Percentiles rank a stretch among this genome's conserved stretches.
These are phyloP conservation scores for Diplazon laetatorius DNA, from an alignment of 2,888 invertebrate genomes.

Conservation along the genomic window DNA sequence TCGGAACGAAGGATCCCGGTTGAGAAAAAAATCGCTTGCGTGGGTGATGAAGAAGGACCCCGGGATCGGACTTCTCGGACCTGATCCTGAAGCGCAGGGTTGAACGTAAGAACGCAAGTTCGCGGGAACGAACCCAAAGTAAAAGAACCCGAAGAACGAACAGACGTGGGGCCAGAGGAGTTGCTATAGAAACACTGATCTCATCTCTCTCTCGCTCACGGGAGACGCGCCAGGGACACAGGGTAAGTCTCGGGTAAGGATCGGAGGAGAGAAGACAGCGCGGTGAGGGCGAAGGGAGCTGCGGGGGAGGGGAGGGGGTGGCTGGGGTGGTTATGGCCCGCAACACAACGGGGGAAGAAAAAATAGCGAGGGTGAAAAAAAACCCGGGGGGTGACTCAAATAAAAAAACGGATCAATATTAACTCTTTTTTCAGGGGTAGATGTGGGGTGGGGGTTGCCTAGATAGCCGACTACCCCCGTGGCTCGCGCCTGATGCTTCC, in stretches of 20 bases:
- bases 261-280: constrained; percentile 34
- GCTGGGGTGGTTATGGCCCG: constrained; percentile 43
- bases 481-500: constrained; percentile 48
- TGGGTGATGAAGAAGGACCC: constrained; percentile 3
- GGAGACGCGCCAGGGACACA: constrained; percentile 35
- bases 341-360: constrained; percentile 79
- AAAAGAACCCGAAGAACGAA: constrained; percentile 61
- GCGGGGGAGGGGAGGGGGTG: constrained; percentile 27
- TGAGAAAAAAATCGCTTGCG: too few relatives aligned
- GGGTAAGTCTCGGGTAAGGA: constrained; percentile 47
- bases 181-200: constrained; percentile 87
- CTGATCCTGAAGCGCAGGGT: constrained; percentile 65
- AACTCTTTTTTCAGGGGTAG: constrained; percentile 85
- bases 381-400: constrained; percentile 86
- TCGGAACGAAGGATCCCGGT: too few relatives aligned
- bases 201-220: constrained; percentile 76
- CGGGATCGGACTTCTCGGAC: constrained; percentile 66
- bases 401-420: constrained; percentile 88
- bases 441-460: constrained; percentile 66
- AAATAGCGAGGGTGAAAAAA: constrained; percentile 85
- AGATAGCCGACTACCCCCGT: constrained; percentile 50
- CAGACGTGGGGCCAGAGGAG: constrained; percentile 82
- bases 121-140: constrained; percentile 45
- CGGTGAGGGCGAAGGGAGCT: constrained; percentile 33
- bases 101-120: constrained; percentile 62